Base-by-base conservation (phyloP, 2,888 invertebrate genomes). In the Caenorhabditis macrosperma region DNA sequence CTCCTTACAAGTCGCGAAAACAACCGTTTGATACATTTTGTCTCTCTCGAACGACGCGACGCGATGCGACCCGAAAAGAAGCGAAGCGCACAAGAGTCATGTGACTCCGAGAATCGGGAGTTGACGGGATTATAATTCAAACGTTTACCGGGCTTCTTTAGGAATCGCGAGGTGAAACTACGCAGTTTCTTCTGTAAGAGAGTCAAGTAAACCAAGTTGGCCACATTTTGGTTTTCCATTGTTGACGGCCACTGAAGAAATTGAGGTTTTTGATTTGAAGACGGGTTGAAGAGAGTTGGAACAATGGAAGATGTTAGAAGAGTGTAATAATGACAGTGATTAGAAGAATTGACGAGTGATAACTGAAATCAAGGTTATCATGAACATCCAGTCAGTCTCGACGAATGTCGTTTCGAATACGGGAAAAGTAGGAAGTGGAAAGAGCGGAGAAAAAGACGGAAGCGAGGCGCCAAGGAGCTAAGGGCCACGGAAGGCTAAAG, bases 361-460 rank as follows among this genome's bases (percentile, higher is more conserved):
- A 72, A 72, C 55, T 72, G 55, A 20, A 54, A 44, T 71, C 71
- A 71, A 71, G 71, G 71, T 71, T 71, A 71, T 60, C 52, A 54
- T 20, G n/a, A n/a, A n/a, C n/a, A n/a, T n/a, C n/a, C n/a, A n/a
- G n/a, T n/a, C n/a, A n/a, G n/a, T n/a, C n/a, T n/a, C n/a, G n/a
- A n/a, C n/a, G n/a, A n/a, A n/a, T n/a, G n/a, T n/a, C n/a, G n/a
- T n/a, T n/a, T n/a, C n/a, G n/a, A n/a, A n/a, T n/a, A n/a, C n/a
- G n/a, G 44, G 46, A 10, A 6, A 57, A 44, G 44, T 2, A 17
- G 44, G 44, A 44, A 44, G 15, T 12, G 3, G 12, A 38, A 38
- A 12, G 38, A 7, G 38, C 12, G 38, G 9, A 3, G 3, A 38
- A 15, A 15, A 38, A 9, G 33, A 33, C 5, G 33, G 33, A 33